These are phyloP conservation scores for Brachyptera putata DNA, from an alignment of 2,888 invertebrate genomes.

Conservation along the genomic window DNA sequence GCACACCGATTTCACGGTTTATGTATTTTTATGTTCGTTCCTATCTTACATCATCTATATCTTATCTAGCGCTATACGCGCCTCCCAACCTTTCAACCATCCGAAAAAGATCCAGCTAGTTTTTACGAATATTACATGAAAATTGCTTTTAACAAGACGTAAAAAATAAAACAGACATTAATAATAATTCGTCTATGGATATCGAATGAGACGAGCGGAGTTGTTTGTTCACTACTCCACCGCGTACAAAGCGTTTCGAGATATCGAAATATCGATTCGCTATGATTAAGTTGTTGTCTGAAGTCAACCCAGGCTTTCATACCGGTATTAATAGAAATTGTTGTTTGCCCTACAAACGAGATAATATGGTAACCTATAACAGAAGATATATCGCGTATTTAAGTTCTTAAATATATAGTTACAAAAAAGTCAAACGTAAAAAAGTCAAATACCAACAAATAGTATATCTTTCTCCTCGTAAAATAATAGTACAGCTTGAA, in stretches of 20 bases:
- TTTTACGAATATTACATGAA: slow-evolving; percentile 7
- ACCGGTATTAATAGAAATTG: neutral
- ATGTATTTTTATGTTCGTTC: slow-evolving; percentile 19
- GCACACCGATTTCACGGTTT: slow-evolving; percentile 28
- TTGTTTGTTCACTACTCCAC: slow-evolving; percentile 1
- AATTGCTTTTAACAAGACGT: slow-evolving; percentile 14
- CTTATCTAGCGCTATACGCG: slow-evolving; percentile 4
- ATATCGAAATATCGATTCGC: neutral
- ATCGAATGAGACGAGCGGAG: neutral
- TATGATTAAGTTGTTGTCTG: neutral
- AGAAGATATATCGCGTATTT: too few relatives aligned
- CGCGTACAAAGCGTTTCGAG: neutral
- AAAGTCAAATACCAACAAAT: too few relatives aligned
- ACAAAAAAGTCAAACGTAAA: too few relatives aligned
- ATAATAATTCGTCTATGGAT: slow-evolving; percentile 3
- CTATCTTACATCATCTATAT: slow-evolving; percentile 18
- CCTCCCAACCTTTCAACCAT: slow-evolving; percentile 8
- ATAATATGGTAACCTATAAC: neutral
- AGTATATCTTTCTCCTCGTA: too few relatives aligned
- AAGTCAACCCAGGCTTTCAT: neutral
- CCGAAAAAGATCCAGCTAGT: too few relatives aligned
- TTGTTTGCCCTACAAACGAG: neutral
- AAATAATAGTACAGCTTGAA: too few relatives aligned
- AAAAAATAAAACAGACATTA: neutral
- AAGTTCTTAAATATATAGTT: too few relatives aligned